Base-by-base conservation (phyloP, 2,888 invertebrate genomes). In the Yponomeuta evonymella region DNA sequence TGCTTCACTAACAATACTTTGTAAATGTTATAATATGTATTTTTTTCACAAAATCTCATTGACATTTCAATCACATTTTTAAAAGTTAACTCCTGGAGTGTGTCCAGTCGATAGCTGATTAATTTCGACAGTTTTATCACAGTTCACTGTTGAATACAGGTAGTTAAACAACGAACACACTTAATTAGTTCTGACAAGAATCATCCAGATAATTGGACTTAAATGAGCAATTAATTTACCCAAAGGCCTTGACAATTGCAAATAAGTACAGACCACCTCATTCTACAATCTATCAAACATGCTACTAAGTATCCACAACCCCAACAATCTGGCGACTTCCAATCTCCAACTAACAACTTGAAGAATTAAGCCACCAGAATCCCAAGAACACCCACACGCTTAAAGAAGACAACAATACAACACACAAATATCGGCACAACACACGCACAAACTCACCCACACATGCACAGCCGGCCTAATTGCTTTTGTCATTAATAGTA, bases 401-500 rank as follows among this genome's bases (percentile, higher is more conserved):
- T 4, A 8, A 58, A 58, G 51, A 15, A 12, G 51, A 15, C 51
- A 15, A 58, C 51, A 58, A 58, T 12, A 51, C 51, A 58, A 5
- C 51, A 58, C 65, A 65, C 67, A 43, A 43, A 43, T 48, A 43
- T 67, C 23, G 10, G 36, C 67, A 73, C 72, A 74, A 71, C 73
- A 71, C 75, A 74, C 73, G 67, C 73, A 74, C 78, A 76, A 77
- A 78, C 78, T 75, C 75, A 73, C 70, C 74, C 72, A 75, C 74
- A 74, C 70, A 88, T 88, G 87, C 88, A 85, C 77, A 88, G 83
- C 81, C 79, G 81, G 86, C 89, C 89, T 92, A 92, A 91, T 91
- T 90, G 90, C 91, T 89, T 90, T 90, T 90, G 90, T 91, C 91
- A 90, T 91, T 91, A 91, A 90, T 91, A 90, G 88, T 89, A 43